Evolutionary conservation across 2,113 vertebrate genomes (phyloP), one percentile per base, ranked within the genome.

Genomic region (Brevimyrus niger): DNA sequence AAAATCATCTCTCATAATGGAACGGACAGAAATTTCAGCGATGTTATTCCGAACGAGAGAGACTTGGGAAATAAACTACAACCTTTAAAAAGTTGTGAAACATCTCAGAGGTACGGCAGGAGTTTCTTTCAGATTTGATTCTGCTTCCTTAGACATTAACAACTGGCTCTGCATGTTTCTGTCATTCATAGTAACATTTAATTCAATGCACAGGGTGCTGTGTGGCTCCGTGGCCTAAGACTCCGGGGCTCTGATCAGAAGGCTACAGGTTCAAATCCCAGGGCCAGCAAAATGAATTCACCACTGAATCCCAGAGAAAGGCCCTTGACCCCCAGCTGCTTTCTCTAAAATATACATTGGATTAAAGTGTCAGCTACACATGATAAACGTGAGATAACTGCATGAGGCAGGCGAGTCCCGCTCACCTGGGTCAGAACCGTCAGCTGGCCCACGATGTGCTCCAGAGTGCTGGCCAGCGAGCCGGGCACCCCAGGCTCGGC

Each of bases 371-470:
- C 61, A 69, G n/a, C 23, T 61, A 61, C 23, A 61, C 23, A 9
- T 3, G 6, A 9, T 9, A 61, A 61, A 61, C 0, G 55, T n/a
- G 21, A 69, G 9, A 27, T 69, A 13, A 69, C 13, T 4, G 10
- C 61, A 69, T 69, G 61, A 13, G 61, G 27, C 61, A 11, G 61
- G 10, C 1, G 27, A 10, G 0, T 69, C 27, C 61, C 11, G 9
- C 91, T 92, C 96, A 99, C 98, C 98, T 99, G 97, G 87, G 98
- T 99, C 88, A 99, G 97, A 92, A 99, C 95, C 85, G 98, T 97
- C 92, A 99, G 94, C 90, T 98, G 98, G 89, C 95, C 94, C 91
- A 99, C 96, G n/a, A 99, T 98, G 92, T 98, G 97, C 89, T 98
- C 97, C 91, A 99, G 95, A 0, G 97, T 97, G 93, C 89, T 96